Evolutionary conservation across 1,140 invertebrate species (phyloP), one percentile per base, ranked within the genome.

Genomic region (Chionoecetes opilio): DNA sequence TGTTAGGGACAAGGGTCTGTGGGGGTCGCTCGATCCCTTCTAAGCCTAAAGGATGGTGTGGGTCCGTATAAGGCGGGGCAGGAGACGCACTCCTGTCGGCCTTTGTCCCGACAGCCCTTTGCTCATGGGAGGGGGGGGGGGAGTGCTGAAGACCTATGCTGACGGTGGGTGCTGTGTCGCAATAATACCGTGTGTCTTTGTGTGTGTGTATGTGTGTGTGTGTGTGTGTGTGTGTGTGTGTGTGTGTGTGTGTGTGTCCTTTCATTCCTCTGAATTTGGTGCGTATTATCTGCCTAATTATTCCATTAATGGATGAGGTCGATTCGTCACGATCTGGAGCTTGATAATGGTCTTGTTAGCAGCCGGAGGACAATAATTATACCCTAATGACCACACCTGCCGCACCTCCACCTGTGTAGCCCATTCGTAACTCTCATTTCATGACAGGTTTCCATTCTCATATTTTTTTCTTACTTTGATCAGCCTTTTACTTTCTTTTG

Each of bases 61-160:
- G 63, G 63, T 75, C 63, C 63, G 63, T 75, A 75, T 75, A 75
- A 75, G 63, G 63, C 63, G 63, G 63, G 63, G 63, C 63, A 75
- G n/a, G 63, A 14, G 63, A 21, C 53, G 26, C 63, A 26, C 63
- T 75, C 26, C 63, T n/a, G 21, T n/a, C 63, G 63, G 21, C 63
- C 63, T 75, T 75, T 75, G 63, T 75, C 63, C 63, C 26, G 63
- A n/a, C 63, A 8, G 8, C 63, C 63, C 63, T 75, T n/a, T 75
- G 63, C 63, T 75, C 21, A 6, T 53, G 3, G 3, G 3, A 6
- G 38, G 53, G 21, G 53, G 21, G n/a, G 3, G 3, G 38, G 53
- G 21, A 21, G 21, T 5, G 21, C 63, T 75, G 9, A 75, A 75
- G 63, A 75, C n/a, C 6, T 75, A 75, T 75, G 63, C 63, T 75